Evolutionary conservation across 2,113 vertebrate genomes (phyloP), one percentile per base, ranked within the genome.

Genomic region (Synodontis membranacea): DNA sequence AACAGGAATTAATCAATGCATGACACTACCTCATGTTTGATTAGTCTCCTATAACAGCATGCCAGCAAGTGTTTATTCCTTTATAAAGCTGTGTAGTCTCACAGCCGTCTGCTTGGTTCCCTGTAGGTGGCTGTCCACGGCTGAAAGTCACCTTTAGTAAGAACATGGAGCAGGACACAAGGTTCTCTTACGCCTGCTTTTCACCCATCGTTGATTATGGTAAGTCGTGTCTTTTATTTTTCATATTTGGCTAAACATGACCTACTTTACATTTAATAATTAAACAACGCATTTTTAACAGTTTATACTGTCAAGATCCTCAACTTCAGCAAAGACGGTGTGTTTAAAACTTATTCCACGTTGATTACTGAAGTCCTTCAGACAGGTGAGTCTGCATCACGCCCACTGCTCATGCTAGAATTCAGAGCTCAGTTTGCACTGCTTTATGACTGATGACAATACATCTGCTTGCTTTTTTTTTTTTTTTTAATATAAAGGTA

Each of bases 91-190:
- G 74, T 9, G 31, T 1, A 31, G 15, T 31, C 44, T 48, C 44
- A 76, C 14, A 1, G 28, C 8, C n/a, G 14, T 74, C 44, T 37
- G 37, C 48, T 1, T 76, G 25, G 10, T 39, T 44, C 44, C 23
- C 75, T 79, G 28, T 42, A 94, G 93, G 92, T 80, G 66, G 75
- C 44, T 94, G 93, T 42, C 91, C 93, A 70, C 89, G 50, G 60
- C 70, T 60, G 44, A 95, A 86, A 88, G 91, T 91, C 17, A 94
- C 94, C 76, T 95, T 94, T 79, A 92, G 87, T 66, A 91, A 89
- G 88, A 8, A 39, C 0, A 5, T 93, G 46, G 23, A 80, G 31
- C 0, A 14, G 68, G 42, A 0, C 0, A 86, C 91, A 0, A 93
- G 94, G 0, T 46, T 5, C 0, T 28, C 0, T 11, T 94, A 92